Evolutionary conservation across 2,797 vertebrate genomes (phyloP).

Genomic region (Chloroceryle inda): DNA sequence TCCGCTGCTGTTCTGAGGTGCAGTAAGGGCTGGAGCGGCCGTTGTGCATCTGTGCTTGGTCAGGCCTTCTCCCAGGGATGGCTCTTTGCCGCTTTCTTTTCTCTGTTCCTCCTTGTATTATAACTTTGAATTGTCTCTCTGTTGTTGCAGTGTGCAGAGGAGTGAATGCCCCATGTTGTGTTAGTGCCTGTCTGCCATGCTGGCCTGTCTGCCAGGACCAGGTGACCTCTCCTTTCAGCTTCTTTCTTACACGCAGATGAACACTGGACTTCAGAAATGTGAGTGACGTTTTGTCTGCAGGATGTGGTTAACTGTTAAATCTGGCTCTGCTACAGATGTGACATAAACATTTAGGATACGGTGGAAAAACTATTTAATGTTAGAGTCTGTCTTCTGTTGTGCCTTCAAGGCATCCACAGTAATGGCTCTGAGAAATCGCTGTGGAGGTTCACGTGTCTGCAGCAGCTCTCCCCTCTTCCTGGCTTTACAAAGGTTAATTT

Average conservation of each 20-base stretch:
- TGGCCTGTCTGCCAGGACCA: conserved; percentile 98
- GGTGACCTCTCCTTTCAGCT: conserved; percentile 98
- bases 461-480: neutral
- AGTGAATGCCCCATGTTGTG: conserved; percentile 92
- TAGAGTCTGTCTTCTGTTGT: conserved; percentile 34
- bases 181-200: conserved; percentile 98
- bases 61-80: conserved; percentile 45
- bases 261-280: conserved; percentile 99
- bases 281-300: conserved; percentile 82
- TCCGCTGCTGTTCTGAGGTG: neutral
- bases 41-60: conserved; percentile 1
- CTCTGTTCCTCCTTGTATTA: conserved; percentile 60
- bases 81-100: conserved; percentile 66
- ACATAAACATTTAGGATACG: conserved; percentile 53
- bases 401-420: conserved; percentile 38
- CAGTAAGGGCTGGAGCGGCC: neutral
- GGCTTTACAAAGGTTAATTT: conserved; percentile 55
- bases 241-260: conserved; percentile 99
- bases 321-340: conserved; percentile 65
- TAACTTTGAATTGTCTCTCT: conserved; percentile 74
- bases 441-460: conserved; percentile 13
- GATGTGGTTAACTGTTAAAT: conserved; percentile 75
- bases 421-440: conserved; percentile 38
- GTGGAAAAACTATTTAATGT: conserved; percentile 41
- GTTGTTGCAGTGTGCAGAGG: conserved; percentile 92